Evolutionary conservation across 1,140 invertebrate genomes (phyloP).

Genomic region (Drosophila melanogaster): DNA sequence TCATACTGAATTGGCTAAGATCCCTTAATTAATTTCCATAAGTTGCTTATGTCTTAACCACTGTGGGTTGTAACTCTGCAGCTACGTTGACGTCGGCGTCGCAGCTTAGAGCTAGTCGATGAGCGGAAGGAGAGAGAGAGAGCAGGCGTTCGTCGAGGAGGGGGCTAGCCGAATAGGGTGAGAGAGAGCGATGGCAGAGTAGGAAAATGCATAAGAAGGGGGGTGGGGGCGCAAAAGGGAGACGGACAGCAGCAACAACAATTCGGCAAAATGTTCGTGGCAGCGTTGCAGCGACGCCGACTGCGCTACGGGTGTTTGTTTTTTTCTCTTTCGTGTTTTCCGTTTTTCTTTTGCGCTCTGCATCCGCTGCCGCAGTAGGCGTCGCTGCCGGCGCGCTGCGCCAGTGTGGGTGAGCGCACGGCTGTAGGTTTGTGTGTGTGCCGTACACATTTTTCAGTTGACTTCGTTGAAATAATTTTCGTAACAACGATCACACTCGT

Average conservation of each 20-base stretch:
- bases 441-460: slow-evolving; percentile 77
- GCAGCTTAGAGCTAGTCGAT: slow-evolving; percentile 52
- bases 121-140: slow-evolving; percentile 9
- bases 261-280: slow-evolving; percentile 72
- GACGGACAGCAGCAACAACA: slow-evolving; percentile 34
- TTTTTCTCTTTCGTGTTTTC: slow-evolving; percentile 64
- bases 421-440: slow-evolving; percentile 16
- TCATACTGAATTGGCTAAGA: no score
- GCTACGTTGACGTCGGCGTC: slow-evolving; percentile 13
- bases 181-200: not conserved
- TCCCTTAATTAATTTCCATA: not conserved
- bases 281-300: slow-evolving; percentile 48
- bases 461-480: slow-evolving; percentile 84
- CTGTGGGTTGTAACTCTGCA: slow-evolving; percentile 37
- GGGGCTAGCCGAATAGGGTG: slow-evolving; percentile 1
- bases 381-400: slow-evolving; percentile 22
- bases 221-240: slow-evolving; percentile 11
- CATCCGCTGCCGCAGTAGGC: slow-evolving; percentile 63
- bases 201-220: slow-evolving; percentile 40
- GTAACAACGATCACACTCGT: slow-evolving; percentile 84
- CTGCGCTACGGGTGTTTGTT: slow-evolving; percentile 34
- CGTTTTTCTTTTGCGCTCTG: slow-evolving; percentile 70
- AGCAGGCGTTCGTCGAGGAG: slow-evolving; percentile 26
- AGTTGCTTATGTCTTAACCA: slow-evolving; percentile 4
- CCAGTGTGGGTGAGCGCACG: slow-evolving; percentile 4